A percentile compares a stretch with the other conserved stretches of the same genome.
Conservation (phyloP, 2,797 vertebrate species). For the Epinephelus malabaricus region DNA sequence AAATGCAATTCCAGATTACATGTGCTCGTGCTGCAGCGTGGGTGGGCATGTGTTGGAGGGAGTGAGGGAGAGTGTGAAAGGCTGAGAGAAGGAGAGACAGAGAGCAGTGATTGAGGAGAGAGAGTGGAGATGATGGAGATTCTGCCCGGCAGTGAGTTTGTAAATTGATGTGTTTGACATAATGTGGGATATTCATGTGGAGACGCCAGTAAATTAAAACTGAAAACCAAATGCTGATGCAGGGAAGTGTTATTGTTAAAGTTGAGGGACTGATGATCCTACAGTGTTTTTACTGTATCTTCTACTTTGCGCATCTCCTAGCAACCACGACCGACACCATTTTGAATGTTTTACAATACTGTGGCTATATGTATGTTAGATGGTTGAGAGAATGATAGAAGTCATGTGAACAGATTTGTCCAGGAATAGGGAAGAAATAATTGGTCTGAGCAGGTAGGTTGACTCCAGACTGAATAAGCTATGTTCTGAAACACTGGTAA, state of each 20-base stretch:
- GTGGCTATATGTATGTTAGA: background rate
- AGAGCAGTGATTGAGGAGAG: constrained; percentile 32
- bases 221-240: constrained; percentile 38
- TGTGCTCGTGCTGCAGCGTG: constrained; percentile 78
- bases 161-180: constrained; percentile 55
- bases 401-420: too few relatives aligned
- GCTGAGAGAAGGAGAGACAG: constrained; percentile 2
- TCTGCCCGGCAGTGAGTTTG: constrained; percentile 31
- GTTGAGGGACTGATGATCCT: constrained; percentile 31
- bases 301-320: constrained; percentile 51
- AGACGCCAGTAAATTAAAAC: constrained; percentile 32
- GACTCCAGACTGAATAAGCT: background rate
- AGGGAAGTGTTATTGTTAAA: constrained; percentile 32
- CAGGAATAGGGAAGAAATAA: background rate
- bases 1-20: constrained; percentile 72
- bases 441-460: background rate
- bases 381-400: background rate
- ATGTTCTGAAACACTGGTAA: background rate
- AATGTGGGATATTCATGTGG: constrained; percentile 36
- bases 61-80: constrained; percentile 52
- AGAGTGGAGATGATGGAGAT: constrained; percentile 47
- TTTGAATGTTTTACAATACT: constrained; percentile 45
- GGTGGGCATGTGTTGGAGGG: constrained; percentile 73
- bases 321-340: constrained; percentile 53
- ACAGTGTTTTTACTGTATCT: background rate